phyloP scores from a whole-genome alignment of 2,888 invertebrate species.

The Glyphotaelius pellucidus region DNA sequence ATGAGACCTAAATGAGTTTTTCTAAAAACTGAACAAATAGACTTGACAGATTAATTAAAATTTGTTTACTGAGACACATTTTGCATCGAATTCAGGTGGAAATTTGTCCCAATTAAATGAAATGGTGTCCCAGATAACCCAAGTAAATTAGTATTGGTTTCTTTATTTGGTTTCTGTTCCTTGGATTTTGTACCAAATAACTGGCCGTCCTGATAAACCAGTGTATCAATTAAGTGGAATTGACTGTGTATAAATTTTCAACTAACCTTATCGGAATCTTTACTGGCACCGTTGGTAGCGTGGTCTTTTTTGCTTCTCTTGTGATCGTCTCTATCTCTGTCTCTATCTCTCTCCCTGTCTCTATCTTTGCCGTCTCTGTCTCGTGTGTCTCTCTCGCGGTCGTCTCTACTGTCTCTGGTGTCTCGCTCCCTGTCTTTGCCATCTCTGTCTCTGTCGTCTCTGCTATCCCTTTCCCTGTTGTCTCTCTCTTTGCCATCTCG shows the following conservation, averaged over 20 bases:
- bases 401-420: constrained; percentile 5
- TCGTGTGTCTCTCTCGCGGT: constrained; percentile 71
- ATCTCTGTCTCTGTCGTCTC: constrained; percentile 35
- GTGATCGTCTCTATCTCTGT: constrained; percentile 1
- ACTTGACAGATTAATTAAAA: too few species aligned
- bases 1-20: too few species aligned
- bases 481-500: neutral
- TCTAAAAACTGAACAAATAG: too few species aligned
- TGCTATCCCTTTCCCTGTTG: neutral
- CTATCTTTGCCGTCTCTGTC: neutral
- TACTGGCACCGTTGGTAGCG: constrained; percentile 39
- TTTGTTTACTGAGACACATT: too few species aligned
- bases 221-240: too few species aligned
- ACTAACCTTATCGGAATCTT: constrained; percentile 30
- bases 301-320: constrained; percentile 25
- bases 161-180: too few species aligned
- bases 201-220: too few species aligned
- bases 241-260: neutral
- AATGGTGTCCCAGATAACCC: too few species aligned
- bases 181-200: too few species aligned
- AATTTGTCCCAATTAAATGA: too few species aligned
- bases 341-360: constrained; percentile 45
- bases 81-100: too few species aligned
- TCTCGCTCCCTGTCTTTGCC: constrained; percentile 6
- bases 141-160: too few species aligned